Percentiles rank a stretch among this genome's conserved stretches.
Evolutionary conservation across 2,797 vertebrate species (phyloP).

Genomic region (Semaprochilodus insignis): DNA sequence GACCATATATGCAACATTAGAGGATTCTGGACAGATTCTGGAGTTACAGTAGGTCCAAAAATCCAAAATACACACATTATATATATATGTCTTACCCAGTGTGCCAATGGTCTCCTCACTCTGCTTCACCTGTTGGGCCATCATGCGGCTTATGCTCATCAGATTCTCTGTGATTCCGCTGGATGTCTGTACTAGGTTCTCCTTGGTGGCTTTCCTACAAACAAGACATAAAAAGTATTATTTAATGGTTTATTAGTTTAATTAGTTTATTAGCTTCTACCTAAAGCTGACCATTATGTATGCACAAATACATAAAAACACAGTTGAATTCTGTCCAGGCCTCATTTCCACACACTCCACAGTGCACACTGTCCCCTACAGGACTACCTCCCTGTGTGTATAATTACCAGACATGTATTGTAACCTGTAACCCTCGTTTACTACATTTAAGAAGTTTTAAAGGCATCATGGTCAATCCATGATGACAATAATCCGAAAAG

Average conservation of each 20-base stretch:
- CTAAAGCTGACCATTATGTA: background rate
- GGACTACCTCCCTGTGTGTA: background rate
- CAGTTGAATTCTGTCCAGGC: background rate
- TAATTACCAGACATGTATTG: background rate
- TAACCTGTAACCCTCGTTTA: too few relatives aligned
- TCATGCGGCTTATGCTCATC: conserved; percentile 94
- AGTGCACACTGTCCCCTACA: conserved; percentile 5
- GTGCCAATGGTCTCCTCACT: conserved; percentile 88
- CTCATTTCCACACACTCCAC: background rate
- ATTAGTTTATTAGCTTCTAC: too few relatives aligned
- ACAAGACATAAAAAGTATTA: background rate
- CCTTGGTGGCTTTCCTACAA: conserved; percentile 88
- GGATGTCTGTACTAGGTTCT: conserved; percentile 88
- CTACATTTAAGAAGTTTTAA: too few relatives aligned
- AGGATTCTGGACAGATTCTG: too few relatives aligned
- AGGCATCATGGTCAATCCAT: too few relatives aligned
- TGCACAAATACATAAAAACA: background rate
- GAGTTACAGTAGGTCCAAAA: too few relatives aligned
- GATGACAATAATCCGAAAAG: too few relatives aligned
- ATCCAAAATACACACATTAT: too few relatives aligned
- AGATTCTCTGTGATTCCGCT: conserved; percentile 91
- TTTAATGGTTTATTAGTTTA: background rate
- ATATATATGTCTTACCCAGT: too few relatives aligned
- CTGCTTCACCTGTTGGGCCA: conserved; percentile 93
- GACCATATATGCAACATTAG: too few relatives aligned